Base-by-base conservation (phyloP, 2,113 vertebrate genomes). In the Rattus norvegicus region DNA sequence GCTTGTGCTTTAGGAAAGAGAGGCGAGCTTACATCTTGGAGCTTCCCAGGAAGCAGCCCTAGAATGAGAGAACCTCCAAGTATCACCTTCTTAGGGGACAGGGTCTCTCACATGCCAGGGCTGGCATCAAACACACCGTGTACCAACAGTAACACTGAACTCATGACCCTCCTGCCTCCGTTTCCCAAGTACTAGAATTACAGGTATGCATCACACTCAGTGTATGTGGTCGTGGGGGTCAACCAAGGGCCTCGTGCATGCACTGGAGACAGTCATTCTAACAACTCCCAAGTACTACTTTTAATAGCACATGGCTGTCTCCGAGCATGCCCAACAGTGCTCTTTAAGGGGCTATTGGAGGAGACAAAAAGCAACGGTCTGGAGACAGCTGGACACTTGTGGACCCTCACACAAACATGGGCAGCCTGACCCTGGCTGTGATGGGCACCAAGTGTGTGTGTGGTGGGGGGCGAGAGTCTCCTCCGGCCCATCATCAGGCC, bases 1-100 rank as follows among this genome's bases (percentile, higher is more conserved):
- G 91, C 76, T 96, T 94, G 92, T 97, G 97, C 97, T 96, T 83
- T 63, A 49, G 54, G 88, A 75, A 93, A 24, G 72, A 80, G 56
- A 94, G 84, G 94, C 70, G 59, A 87, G 81, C 9, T 22, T 92
- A 16, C 16, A 28, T 90, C 52, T 76, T 88, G 72, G 91, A 75
- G 79, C 69, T 83, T 76, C 65, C 3, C 0, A 10, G 26, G 56
- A 81, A 49, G 43, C 20, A 63, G 24, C 5, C 39, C 72, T 22
- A 49, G 70, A 36, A 24, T 4, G 33, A 65, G 19, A 20, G 52
- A 70, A 81, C 67, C 70, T 90, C 39, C 52, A 61, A 72, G 30
- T 19, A 2, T 33, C 52, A 43, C 52, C 10, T 59, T 20, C 43
- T 59, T 6, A 24, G 36, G 22, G 33, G 24, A 54, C 36, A 75